A percentile compares a stretch with the other conserved stretches of the same genome.
These are phyloP conservation scores for Pelmatolapia mariae DNA, from an alignment of 2,113 vertebrate species.

Conservation along the genomic window DNA sequence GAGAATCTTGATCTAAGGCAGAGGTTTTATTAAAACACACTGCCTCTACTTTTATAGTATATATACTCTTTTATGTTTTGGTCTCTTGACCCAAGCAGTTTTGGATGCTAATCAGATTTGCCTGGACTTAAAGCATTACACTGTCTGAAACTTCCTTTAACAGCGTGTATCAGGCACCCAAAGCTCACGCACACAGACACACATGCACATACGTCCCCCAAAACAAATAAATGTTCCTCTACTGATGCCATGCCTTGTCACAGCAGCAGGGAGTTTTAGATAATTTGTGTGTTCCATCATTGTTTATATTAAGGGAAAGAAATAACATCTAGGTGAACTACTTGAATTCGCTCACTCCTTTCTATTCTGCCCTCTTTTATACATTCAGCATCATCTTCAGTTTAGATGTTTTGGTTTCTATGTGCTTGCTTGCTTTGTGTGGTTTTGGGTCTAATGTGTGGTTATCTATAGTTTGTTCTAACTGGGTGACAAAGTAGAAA, in stretches of 20 bases:
- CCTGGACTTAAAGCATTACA: slow-evolving; percentile 47
- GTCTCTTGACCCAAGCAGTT: slow-evolving; percentile 5
- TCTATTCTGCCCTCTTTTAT: neutral
- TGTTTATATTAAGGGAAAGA: neutral
- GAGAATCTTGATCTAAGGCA: neutral
- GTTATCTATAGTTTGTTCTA: neutral
- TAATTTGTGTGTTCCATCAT: neutral
- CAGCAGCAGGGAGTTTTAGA: neutral
- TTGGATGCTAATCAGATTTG: slow-evolving; percentile 44
- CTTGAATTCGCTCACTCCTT: neutral
- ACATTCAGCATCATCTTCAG: neutral
- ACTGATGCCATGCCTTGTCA: neutral
- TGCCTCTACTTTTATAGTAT: neutral
- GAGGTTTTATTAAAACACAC: neutral
- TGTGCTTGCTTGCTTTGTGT: neutral
- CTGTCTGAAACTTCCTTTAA: slow-evolving; percentile 26
- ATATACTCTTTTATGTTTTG: neutral
- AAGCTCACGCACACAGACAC: neutral
- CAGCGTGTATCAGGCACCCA: slow-evolving; percentile 26
- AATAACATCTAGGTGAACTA: neutral
- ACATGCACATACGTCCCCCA: neutral
- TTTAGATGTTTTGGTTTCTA: neutral
- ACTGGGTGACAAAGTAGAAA: neutral
- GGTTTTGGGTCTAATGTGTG: slow-evolving; percentile 1
- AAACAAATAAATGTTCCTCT: neutral